Percentiles rank a stretch among this genome's conserved stretches.
phyloP scores from a whole-genome alignment of 2,888 invertebrate species.

The Mythimna loreyi region DNA sequence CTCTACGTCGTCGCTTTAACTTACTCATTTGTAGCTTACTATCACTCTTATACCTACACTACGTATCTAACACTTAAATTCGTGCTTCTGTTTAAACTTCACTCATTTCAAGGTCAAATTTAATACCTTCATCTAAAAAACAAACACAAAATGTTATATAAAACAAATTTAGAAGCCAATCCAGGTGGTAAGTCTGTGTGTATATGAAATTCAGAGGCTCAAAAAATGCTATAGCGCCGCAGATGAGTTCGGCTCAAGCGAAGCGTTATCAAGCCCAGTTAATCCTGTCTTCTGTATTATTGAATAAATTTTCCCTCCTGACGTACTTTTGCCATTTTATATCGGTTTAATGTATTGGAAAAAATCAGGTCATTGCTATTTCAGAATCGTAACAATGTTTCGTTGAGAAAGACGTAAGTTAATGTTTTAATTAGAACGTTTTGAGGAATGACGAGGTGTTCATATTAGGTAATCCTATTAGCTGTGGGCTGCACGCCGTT shows the following conservation, averaged over 20 bases:
- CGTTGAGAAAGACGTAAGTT: slow-evolving; percentile 54
- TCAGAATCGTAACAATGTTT: slow-evolving; percentile 57
- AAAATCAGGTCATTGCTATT: slow-evolving; percentile 68
- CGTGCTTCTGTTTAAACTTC: slow-evolving; percentile 47
- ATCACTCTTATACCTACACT: slow-evolving; percentile 48
- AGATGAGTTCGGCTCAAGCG: slow-evolving; percentile 82
- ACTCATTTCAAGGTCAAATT: slow-evolving; percentile 53
- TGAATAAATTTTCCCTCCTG: slow-evolving; percentile 84
- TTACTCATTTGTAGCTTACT: slow-evolving; percentile 75
- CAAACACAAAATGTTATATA: slow-evolving; percentile 63
- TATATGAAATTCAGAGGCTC: slow-evolving; percentile 78
- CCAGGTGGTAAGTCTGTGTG: slow-evolving; percentile 68
- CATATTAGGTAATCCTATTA: slow-evolving; percentile 67
- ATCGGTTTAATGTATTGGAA: slow-evolving; percentile 80
- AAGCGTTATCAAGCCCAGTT: slow-evolving; percentile 85
- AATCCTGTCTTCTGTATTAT: slow-evolving; percentile 86
- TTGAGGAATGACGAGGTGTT: slow-evolving; percentile 62
- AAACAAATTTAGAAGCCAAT: slow-evolving; percentile 67
- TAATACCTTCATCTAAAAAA: slow-evolving; percentile 65
- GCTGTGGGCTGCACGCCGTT: slow-evolving; percentile 66
- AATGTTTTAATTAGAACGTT: slow-evolving; percentile 55
- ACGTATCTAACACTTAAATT: slow-evolving; percentile 32
- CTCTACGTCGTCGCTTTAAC: slow-evolving; percentile 73
- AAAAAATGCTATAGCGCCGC: slow-evolving; percentile 79
- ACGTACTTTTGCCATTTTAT: slow-evolving; percentile 78